Evolutionary conservation across 2,797 vertebrate species (phyloP).

Genomic region (Gymnothorax javanicus): DNA sequence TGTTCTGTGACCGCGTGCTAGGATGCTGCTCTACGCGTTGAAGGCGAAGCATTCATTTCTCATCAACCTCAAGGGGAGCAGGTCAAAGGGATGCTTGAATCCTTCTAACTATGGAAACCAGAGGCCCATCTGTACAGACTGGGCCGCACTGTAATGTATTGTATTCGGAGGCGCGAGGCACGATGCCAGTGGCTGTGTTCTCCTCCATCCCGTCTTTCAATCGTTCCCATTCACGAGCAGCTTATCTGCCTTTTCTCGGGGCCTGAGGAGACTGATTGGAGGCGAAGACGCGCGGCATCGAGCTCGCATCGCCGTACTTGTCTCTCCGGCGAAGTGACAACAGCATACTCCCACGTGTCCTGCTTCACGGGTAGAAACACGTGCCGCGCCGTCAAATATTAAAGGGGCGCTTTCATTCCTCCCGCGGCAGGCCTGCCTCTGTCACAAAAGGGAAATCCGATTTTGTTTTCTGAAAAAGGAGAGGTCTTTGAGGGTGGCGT

Average conservation of each 20-base stretch:
- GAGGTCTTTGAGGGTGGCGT: background rate
- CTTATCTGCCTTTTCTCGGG: background rate
- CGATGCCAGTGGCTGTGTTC: background rate
- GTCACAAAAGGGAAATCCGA: conserved; percentile 27
- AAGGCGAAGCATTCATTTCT: background rate
- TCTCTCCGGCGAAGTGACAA: conserved; percentile 6
- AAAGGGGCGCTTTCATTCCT: background rate
- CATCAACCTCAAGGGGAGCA: background rate
- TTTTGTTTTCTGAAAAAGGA: conserved; percentile 13
- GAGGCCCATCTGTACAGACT: background rate
- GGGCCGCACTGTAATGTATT: background rate
- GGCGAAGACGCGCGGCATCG: background rate
- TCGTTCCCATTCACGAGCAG: background rate
- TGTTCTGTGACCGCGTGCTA: background rate
- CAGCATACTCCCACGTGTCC: background rate
- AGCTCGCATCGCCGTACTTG: background rate
- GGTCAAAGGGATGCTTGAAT: background rate
- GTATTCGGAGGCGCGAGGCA: background rate
- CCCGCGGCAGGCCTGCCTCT: background rate
- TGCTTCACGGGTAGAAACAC: background rate
- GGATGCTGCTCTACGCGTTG: background rate
- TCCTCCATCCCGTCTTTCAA: background rate
- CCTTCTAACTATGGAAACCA: background rate
- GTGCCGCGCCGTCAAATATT: background rate
- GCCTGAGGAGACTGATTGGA: background rate